phyloP scores from a whole-genome alignment of 2,797 vertebrate species.

The Lagocephalus sceleratus region DNA sequence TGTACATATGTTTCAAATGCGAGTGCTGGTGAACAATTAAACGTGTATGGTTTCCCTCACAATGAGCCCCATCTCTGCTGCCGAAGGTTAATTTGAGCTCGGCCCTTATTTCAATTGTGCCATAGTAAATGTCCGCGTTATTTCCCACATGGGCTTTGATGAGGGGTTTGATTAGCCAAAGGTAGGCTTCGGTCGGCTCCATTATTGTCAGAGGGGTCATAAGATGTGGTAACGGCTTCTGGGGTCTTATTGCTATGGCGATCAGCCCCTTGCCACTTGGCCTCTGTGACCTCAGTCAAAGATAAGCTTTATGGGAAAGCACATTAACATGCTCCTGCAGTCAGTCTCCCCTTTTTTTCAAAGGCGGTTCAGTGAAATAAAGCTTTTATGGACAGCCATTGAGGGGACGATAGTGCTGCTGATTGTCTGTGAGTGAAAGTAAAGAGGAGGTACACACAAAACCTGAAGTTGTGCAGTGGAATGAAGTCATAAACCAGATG shows the following conservation, averaged over 20 bases:
- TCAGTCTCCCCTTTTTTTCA: conserved; percentile 72
- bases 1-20: conserved; percentile 57
- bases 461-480: conserved; percentile 23
- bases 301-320: conserved; percentile 78
- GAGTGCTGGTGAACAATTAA: conserved; percentile 67
- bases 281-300: conserved; percentile 73
- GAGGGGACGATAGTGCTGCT: conserved; percentile 56
- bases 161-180: conserved; percentile 67
- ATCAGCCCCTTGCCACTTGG: conserved; percentile 74
- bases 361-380: conserved; percentile 69
- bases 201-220: conserved; percentile 67
- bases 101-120: conserved; percentile 74
- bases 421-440: conserved; percentile 70
- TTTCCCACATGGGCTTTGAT: conserved; percentile 70
- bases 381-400: conserved; percentile 83
- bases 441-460: conserved; percentile 61
- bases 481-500: too few relatives aligned
- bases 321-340: conserved; percentile 73
- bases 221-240: conserved; percentile 67
- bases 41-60: conserved; percentile 61
- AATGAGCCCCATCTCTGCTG: conserved; percentile 57
- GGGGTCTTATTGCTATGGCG: conserved; percentile 75
- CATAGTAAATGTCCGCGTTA: conserved; percentile 72
- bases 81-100: conserved; percentile 73
- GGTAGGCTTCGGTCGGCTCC: conserved; percentile 53